A percentile compares a stretch with the other conserved stretches of the same genome.
Conservation (phyloP, 2,113 vertebrate species). For the Forbesichthys papilliferus region DNA sequence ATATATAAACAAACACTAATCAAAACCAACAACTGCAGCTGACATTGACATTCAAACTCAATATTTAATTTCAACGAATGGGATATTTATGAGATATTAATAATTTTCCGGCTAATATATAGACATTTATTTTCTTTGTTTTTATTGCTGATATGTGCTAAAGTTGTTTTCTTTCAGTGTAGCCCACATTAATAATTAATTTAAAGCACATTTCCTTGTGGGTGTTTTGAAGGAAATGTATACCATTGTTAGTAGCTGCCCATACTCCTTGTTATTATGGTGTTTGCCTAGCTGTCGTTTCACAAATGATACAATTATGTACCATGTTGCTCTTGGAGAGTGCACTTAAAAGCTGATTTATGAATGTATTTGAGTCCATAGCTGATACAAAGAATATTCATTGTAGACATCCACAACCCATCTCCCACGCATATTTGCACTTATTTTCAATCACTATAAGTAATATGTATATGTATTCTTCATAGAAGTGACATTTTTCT, state of each 20-base stretch:
- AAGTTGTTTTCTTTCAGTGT: not conserved
- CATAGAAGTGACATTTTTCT: too few relatives aligned
- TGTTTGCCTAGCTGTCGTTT: conserved; percentile 10
- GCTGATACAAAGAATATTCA: too few relatives aligned
- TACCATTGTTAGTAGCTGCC: conserved; percentile 18
- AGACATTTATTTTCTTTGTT: not conserved
- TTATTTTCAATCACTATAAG: too few relatives aligned
- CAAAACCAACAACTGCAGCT: too few relatives aligned
- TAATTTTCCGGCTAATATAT: not conserved
- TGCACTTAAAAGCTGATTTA: not conserved
- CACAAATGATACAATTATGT: conserved; percentile 7
- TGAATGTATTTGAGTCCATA: too few relatives aligned
- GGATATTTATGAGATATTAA: not conserved
- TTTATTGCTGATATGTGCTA: not conserved
- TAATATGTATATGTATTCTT: too few relatives aligned
- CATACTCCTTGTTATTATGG: conserved; percentile 19
- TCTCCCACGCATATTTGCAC: too few relatives aligned
- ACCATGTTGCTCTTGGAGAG: not conserved
- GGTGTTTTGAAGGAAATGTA: conserved; percentile 1
- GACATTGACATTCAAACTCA: too few relatives aligned
- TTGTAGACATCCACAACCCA: too few relatives aligned
- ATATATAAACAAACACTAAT: too few relatives aligned
- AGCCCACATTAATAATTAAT: conserved; percentile 25
- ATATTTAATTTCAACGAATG: too few relatives aligned
- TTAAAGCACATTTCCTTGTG: conserved; percentile 1